Conservation (phyloP, 2,113 vertebrate genomes). For the Brachionichthys hirsutus region DNA sequence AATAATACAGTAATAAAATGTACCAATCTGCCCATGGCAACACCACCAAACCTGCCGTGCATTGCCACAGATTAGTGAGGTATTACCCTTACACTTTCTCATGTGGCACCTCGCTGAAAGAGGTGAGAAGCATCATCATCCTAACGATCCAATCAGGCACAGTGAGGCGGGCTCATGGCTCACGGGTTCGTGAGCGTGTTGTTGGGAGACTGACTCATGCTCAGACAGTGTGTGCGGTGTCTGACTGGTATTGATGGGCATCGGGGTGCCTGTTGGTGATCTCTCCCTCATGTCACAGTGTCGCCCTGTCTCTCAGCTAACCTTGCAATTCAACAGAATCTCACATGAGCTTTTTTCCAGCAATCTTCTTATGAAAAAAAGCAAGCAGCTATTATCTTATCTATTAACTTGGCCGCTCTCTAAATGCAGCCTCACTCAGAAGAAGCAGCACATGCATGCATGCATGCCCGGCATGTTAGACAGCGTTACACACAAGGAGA, state of each 20-base stretch:
- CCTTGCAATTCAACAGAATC: constrained; percentile 1
- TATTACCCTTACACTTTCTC: too few relatives aligned
- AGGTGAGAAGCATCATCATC: too few relatives aligned
- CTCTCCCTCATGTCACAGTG: constrained; percentile 24
- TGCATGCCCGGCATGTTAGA: constrained; percentile 8
- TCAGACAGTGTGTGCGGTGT: too few relatives aligned
- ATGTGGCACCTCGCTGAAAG: too few relatives aligned
- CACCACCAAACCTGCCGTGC: too few relatives aligned
- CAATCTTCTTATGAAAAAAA: constrained; percentile 13
- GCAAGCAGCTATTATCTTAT: constrained; percentile 19
- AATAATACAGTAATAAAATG: too few relatives aligned
- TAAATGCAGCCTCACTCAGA: constrained; percentile 23
- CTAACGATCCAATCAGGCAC: too few relatives aligned
- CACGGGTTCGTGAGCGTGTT: too few relatives aligned
- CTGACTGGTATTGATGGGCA: not conserved
- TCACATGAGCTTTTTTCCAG: constrained; percentile 29
- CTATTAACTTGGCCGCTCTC: constrained; percentile 27
- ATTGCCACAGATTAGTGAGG: too few relatives aligned
- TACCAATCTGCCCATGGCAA: too few relatives aligned
- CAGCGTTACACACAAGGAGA: constrained; percentile 21
- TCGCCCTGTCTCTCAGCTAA: constrained; percentile 19
- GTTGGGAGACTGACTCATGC: too few relatives aligned
- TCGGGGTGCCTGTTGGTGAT: constrained; percentile 19
- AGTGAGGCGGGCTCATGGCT: too few relatives aligned
- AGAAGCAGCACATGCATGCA: constrained; percentile 6